A percentile compares a stretch with the other conserved stretches of the same genome.
These are phyloP conservation scores for Sclerodermus sp. DNA, from an alignment of 2,888 invertebrate genomes.

Conservation along the genomic window DNA sequence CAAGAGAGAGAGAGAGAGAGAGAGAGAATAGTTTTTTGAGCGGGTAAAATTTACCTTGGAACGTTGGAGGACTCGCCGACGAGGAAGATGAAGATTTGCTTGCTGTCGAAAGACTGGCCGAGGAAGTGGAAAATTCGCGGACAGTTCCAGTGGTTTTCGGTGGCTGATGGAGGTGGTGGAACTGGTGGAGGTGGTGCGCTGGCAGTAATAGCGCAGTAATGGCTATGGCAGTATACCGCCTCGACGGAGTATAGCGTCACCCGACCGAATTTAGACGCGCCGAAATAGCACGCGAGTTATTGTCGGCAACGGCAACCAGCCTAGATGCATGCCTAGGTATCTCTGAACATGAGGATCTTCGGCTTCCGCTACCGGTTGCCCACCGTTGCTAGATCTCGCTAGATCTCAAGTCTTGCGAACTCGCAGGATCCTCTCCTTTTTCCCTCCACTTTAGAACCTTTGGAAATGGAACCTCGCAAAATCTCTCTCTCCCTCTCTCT, in stretches of 20 bases:
- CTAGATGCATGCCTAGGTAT: conserved; percentile 24
- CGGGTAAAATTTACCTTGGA: not conserved
- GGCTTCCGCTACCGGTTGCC: too few species aligned
- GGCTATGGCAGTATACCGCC: not conserved
- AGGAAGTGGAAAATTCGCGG: conserved; percentile 4
- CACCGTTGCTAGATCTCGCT: too few species aligned
- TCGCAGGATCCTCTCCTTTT: too few species aligned
- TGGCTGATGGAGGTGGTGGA: not conserved
- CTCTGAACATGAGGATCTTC: conserved; percentile 7
- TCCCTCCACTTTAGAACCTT: too few species aligned
- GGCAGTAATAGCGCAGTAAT: not conserved
- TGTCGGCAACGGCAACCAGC: conserved; percentile 25
- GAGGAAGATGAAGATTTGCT: not conserved
- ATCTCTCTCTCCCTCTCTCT: too few species aligned
- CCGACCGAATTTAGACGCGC: conserved; percentile 51
- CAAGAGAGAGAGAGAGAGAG: too few species aligned
- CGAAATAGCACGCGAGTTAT: conserved; percentile 47
- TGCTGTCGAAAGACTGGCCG: conserved; percentile 45
- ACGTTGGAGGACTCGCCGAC: not conserved
- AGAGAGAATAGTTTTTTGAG: not conserved
- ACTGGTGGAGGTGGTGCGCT: not conserved
- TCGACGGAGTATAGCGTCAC: conserved; percentile 46
- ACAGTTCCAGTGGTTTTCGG: not conserved
- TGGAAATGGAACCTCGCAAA: too few species aligned
- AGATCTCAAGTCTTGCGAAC: too few species aligned